Conservation (phyloP, 2,888 invertebrate genomes). For the Coelopa pilipes region DNA sequence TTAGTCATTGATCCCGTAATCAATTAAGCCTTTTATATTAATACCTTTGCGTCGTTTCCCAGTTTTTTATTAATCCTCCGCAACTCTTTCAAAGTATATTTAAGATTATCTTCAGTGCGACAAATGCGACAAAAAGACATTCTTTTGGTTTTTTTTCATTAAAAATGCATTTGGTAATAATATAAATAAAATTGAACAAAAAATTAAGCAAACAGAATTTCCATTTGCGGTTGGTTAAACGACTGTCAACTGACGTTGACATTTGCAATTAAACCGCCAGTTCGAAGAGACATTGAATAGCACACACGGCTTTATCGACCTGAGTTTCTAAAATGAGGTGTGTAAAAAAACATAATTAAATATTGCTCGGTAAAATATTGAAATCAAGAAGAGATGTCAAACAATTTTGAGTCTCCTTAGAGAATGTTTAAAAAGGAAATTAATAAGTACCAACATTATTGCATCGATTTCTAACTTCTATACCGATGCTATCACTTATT, state of each 20-base stretch:
- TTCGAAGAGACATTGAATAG: no score
- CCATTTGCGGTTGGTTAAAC: neutral
- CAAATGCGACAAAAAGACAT: constrained; percentile 49
- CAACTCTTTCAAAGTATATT: constrained; percentile 46
- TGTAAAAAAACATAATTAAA: no score
- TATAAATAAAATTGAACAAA: neutral
- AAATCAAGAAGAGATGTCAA: no score
- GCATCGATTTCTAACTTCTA: no score
- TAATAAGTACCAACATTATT: no score
- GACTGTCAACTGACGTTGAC: constrained; percentile 26
- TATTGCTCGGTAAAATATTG: no score
- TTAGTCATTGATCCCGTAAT: neutral
- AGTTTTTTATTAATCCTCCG: constrained; percentile 44
- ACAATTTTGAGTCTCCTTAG: no score
- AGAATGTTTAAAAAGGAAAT: no score
- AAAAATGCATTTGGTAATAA: constrained; percentile 9
- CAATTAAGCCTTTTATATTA: neutral
- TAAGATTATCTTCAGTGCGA: constrained; percentile 48
- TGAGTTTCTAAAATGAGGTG: no score
- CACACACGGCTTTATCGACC: no score
- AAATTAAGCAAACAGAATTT: constrained; percentile 3
- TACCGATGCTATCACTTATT: no score
- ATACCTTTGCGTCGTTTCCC: constrained; percentile 34
- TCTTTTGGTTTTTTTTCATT: constrained; percentile 26
- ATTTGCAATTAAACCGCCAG: constrained; percentile 2